These are phyloP conservation scores for Muscicapa adusta DNA, from an alignment of 2,113 vertebrate species.

Conservation along the genomic window DNA sequence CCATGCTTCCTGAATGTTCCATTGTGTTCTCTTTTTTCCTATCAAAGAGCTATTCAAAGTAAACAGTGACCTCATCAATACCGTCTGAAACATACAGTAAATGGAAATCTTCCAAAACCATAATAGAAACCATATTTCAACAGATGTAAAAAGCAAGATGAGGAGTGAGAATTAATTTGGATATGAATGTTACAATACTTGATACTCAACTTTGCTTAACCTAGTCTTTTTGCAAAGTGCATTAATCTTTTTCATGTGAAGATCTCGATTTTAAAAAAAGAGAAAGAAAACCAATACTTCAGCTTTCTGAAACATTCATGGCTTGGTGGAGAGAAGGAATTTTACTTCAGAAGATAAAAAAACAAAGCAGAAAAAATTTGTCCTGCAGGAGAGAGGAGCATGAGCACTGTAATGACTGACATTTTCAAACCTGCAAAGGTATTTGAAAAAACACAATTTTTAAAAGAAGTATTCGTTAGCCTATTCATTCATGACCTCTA, in stretches of 20 bases:
- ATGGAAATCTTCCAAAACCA: constrained; percentile 62
- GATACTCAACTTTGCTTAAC: background rate
- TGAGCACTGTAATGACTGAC: background rate
- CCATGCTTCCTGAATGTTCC: constrained; percentile 41
- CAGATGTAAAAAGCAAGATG: constrained; percentile 37
- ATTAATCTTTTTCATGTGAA: background rate
- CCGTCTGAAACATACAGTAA: constrained; percentile 58
- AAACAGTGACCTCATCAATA: constrained; percentile 69
- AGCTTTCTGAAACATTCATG: background rate
- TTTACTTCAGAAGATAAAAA: background rate
- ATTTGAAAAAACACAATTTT: background rate
- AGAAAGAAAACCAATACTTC: background rate
- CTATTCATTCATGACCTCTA: background rate
- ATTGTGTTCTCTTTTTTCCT: constrained; percentile 48
- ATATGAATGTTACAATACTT: background rate
- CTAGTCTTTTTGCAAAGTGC: background rate
- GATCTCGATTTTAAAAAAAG: background rate
- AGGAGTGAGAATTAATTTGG: constrained; percentile 45
- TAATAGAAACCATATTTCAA: constrained; percentile 64
- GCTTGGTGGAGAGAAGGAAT: background rate
- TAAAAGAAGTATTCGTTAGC: background rate
- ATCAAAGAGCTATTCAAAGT: constrained; percentile 65
- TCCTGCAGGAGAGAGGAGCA: background rate
- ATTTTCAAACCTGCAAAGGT: background rate
- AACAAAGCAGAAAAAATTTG: background rate